phyloP scores from a whole-genome alignment of 2,797 vertebrate genomes.

The Enteromius thamalakanensis region DNA sequence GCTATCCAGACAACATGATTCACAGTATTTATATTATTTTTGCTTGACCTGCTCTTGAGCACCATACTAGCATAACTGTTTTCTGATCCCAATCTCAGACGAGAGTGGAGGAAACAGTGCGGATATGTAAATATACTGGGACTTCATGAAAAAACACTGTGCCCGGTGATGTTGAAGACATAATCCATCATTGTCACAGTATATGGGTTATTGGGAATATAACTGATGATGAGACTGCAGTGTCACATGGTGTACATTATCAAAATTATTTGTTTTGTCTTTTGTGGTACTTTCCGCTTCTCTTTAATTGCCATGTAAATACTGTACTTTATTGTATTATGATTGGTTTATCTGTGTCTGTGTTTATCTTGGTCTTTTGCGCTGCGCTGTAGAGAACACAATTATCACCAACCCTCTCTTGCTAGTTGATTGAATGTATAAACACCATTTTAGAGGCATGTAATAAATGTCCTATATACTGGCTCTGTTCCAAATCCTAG shows the following conservation, averaged over 20 bases:
- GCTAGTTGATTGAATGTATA: constrained; percentile 10
- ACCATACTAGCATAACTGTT: constrained; percentile 40
- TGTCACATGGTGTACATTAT: constrained; percentile 21
- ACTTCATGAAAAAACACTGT: constrained; percentile 30
- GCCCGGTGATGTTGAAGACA: constrained; percentile 10
- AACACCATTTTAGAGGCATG: neutral
- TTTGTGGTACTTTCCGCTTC: constrained; percentile 1
- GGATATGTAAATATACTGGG: constrained; percentile 51
- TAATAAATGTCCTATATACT: neutral
- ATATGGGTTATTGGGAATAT: constrained; percentile 8
- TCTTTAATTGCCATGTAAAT: constrained; percentile 29
- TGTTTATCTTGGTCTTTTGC: neutral
- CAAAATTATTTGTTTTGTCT: constrained; percentile 20
- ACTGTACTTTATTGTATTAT: constrained; percentile 23
- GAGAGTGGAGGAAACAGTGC: constrained; percentile 24
- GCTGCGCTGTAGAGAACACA: neutral
- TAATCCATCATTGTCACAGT: constrained; percentile 35
- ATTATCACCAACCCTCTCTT: neutral
- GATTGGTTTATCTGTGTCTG: constrained; percentile 19
- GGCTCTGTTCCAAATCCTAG: constrained; percentile 14
- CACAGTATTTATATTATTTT: constrained; percentile 54
- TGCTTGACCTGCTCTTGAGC: constrained; percentile 28
- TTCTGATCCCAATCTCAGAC: constrained; percentile 32
- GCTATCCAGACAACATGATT: constrained; percentile 54
- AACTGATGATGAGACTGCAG: constrained; percentile 17